Percentiles rank a stretch among this genome's conserved stretches.
phyloP scores from a whole-genome alignment of 1,140 invertebrate species.

The Platorchestia sp. region DNA sequence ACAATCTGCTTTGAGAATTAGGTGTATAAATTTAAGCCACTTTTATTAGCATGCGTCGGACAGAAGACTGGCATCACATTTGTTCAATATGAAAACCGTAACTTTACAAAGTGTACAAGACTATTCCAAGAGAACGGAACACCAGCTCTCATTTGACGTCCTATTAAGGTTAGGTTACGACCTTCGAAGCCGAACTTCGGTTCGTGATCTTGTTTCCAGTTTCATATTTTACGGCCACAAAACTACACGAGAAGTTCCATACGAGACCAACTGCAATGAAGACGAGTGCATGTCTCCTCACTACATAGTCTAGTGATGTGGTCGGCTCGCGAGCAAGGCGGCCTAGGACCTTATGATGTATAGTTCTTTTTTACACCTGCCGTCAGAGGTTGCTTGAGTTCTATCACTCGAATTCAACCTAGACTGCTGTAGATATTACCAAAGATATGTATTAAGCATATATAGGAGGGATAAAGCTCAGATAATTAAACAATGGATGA shows the following conservation, averaged over 20 bases:
- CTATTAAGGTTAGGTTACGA: background rate
- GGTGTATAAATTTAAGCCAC: conserved; percentile 44
- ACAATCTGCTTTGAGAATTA: conserved; percentile 47
- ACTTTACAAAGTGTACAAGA: background rate
- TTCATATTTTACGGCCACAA: background rate
- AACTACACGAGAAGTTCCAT: background rate
- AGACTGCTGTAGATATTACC: conserved; percentile 52
- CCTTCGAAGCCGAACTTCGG: background rate
- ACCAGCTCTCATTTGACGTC: background rate
- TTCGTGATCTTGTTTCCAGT: background rate
- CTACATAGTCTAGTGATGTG: conserved; percentile 31
- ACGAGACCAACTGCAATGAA: background rate
- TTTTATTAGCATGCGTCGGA: conserved; percentile 15
- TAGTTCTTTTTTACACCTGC: conserved; percentile 53
- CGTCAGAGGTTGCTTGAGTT: conserved; percentile 48
- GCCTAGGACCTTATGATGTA: conserved; percentile 37
- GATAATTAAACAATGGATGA: conserved; percentile 56
- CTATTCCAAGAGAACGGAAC: background rate
- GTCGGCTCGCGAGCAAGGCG: background rate
- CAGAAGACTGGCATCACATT: background rate
- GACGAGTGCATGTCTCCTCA: background rate
- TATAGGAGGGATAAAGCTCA: conserved; percentile 54
- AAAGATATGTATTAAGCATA: conserved; percentile 55
- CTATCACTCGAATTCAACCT: conserved; percentile 45
- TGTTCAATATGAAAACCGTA: background rate